A percentile compares a stretch with the other conserved stretches of the same genome.
Evolutionary conservation across 2,888 invertebrate species (phyloP).

Genomic region (Hemicrepidius hirtus): DNA sequence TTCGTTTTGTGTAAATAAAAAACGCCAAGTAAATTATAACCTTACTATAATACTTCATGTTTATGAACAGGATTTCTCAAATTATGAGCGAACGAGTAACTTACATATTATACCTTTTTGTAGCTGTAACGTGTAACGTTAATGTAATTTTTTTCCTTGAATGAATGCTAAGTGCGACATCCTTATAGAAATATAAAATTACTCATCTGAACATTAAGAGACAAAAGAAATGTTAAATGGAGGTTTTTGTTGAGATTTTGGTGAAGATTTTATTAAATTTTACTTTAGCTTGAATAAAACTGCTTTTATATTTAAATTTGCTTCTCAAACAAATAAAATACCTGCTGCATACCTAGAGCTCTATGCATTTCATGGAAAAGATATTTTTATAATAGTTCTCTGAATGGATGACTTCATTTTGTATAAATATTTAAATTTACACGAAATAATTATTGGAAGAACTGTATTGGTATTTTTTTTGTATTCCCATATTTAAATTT

Average conservation of each 20-base stretch:
- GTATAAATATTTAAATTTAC: too few relatives aligned
- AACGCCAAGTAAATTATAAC: too few relatives aligned
- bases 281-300: not conserved
- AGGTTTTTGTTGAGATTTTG: not conserved
- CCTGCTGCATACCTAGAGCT: too few relatives aligned
- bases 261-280: conserved; percentile 5
- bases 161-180: not conserved
- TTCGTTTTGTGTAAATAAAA: too few relatives aligned
- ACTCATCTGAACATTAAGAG: not conserved
- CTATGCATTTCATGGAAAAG: not conserved
- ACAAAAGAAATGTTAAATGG: not conserved
- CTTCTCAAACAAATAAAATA: too few relatives aligned
- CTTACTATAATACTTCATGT: not conserved
- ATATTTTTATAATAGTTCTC: not conserved
- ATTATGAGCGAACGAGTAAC: not conserved
- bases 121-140: not conserved
- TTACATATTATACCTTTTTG: not conserved
- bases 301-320: not conserved
- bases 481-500: too few relatives aligned
- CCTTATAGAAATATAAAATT: conserved; percentile 1
- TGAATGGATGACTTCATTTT: not conserved
- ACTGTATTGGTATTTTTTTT: too few relatives aligned
- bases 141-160: not conserved
- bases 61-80: not conserved
- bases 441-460: too few relatives aligned